Percentiles rank a stretch among this genome's conserved stretches.
phyloP scores from a whole-genome alignment of 2,888 invertebrate genomes.

The Busseola fusca region DNA sequence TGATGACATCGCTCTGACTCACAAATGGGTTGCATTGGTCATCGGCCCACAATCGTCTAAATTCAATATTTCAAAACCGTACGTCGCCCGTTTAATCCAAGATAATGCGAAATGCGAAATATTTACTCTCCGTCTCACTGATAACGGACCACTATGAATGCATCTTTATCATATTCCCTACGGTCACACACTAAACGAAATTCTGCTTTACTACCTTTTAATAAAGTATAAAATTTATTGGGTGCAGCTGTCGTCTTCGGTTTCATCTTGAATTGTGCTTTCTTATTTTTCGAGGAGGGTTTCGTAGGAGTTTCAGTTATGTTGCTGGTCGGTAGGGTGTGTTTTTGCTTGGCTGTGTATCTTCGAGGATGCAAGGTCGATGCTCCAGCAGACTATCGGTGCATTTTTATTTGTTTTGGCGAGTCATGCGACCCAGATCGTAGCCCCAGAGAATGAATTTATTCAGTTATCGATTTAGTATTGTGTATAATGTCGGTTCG shows the following conservation, averaged over 20 bases:
- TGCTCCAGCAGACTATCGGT: constrained; percentile 86
- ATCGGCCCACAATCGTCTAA: constrained; percentile 78
- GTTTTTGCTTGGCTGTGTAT: constrained; percentile 57
- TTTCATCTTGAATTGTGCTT: constrained; percentile 87
- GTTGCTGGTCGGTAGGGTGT: constrained; percentile 63
- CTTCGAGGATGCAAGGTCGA: constrained; percentile 84
- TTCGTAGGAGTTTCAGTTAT: constrained; percentile 72
- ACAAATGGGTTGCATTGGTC: constrained; percentile 56
- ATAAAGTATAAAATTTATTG: constrained; percentile 73
- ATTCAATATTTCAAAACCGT: constrained; percentile 82
- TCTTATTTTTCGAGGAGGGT: constrained; percentile 83
- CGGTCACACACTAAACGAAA: constrained; percentile 42
- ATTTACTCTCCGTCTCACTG: constrained; percentile 83
- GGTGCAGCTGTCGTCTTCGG: constrained; percentile 77
- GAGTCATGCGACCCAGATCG: constrained; percentile 87
- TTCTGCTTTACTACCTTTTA: constrained; percentile 45
- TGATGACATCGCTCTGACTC: constrained; percentile 50
- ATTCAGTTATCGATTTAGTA: constrained; percentile 87
- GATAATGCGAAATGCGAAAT: constrained; percentile 85
- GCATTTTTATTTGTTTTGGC: constrained; percentile 89
- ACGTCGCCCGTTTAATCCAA: constrained; percentile 76
- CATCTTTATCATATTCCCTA: constrained; percentile 79
- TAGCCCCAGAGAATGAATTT: constrained; percentile 85
- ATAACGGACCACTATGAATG: constrained; percentile 84
- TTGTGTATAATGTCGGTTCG: constrained; percentile 83